Evolutionary conservation across 2,888 invertebrate genomes (phyloP).

Genomic region (Acleris cristana): DNA sequence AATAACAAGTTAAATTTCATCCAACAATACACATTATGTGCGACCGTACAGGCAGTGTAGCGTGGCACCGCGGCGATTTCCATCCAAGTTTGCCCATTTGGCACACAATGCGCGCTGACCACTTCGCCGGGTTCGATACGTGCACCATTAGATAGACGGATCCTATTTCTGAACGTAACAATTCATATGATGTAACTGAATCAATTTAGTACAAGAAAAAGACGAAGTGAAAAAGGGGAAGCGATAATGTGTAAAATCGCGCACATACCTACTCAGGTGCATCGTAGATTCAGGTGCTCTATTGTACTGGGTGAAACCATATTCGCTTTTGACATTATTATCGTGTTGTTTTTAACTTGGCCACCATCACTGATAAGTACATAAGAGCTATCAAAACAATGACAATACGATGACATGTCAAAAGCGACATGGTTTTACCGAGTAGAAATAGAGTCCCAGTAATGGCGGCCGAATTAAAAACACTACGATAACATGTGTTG

Average conservation of each 20-base stretch:
- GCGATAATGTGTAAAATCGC: neutral
- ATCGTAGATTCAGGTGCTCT: too few relatives aligned
- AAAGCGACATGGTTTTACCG: too few relatives aligned
- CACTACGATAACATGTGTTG: too few relatives aligned
- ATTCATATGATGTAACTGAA: conserved; percentile 25
- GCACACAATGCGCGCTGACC: conserved; percentile 33
- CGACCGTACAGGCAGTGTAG: conserved; percentile 12
- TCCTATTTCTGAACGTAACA: conserved; percentile 24
- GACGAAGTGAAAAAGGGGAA: neutral
- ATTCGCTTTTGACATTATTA: too few relatives aligned
- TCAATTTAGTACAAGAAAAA: conserved; percentile 4
- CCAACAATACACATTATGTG: conserved; percentile 19
- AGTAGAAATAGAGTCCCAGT: too few relatives aligned
- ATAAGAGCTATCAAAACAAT: too few relatives aligned
- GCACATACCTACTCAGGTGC: too few relatives aligned
- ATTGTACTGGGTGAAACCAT: too few relatives aligned
- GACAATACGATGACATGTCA: too few relatives aligned
- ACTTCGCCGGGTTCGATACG: conserved; percentile 16
- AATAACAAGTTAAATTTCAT: conserved; percentile 9
- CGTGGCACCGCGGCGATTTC: conserved; percentile 23
- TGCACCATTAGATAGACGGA: conserved; percentile 29
- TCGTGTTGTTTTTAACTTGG: too few relatives aligned
- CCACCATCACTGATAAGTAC: too few relatives aligned
- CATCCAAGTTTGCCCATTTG: conserved; percentile 37
- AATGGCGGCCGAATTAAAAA: too few relatives aligned